phyloP scores from a whole-genome alignment of 2,888 invertebrate species.

The Heteropelma amictum region DNA sequence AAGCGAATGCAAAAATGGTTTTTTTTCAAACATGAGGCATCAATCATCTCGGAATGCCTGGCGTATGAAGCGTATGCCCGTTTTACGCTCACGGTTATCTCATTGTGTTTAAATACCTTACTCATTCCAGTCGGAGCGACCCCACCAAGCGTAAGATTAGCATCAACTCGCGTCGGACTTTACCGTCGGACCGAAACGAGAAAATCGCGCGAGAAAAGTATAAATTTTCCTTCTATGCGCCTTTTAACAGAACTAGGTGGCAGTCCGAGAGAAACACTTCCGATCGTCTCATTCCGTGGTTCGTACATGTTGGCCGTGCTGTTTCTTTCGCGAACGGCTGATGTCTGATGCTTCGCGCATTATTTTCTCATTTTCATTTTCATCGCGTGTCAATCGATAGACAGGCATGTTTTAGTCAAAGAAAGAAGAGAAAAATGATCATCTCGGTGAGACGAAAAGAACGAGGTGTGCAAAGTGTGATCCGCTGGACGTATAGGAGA shows the following conservation, averaged over 20 bases:
- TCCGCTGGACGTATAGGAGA: too few relatives aligned
- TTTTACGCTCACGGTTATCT: background rate
- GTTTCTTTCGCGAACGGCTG: too few relatives aligned
- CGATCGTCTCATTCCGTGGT: constrained; percentile 23
- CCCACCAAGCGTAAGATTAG: constrained; percentile 17
- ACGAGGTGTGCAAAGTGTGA: too few relatives aligned
- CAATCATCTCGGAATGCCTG: too few relatives aligned
- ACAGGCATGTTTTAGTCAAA: too few relatives aligned
- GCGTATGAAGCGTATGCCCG: too few relatives aligned
- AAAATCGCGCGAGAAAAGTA: constrained; percentile 29
- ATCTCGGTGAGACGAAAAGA: too few relatives aligned
- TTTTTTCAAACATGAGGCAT: too few relatives aligned
- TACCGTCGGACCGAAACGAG: constrained; percentile 43
- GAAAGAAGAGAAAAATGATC: too few relatives aligned
- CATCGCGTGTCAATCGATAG: background rate
- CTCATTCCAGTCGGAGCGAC: background rate
- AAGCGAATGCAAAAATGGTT: too few relatives aligned
- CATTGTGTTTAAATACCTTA: background rate
- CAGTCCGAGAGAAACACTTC: background rate
- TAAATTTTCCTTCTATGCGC: constrained; percentile 23
- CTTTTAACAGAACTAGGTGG: constrained; percentile 13
- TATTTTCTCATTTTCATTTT: background rate
- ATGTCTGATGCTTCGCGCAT: too few relatives aligned
- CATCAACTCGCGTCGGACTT: constrained; percentile 18
- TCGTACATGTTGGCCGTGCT: background rate